phyloP scores from a whole-genome alignment of 1,140 invertebrate genomes.

The Drosophila bifasciata region DNA sequence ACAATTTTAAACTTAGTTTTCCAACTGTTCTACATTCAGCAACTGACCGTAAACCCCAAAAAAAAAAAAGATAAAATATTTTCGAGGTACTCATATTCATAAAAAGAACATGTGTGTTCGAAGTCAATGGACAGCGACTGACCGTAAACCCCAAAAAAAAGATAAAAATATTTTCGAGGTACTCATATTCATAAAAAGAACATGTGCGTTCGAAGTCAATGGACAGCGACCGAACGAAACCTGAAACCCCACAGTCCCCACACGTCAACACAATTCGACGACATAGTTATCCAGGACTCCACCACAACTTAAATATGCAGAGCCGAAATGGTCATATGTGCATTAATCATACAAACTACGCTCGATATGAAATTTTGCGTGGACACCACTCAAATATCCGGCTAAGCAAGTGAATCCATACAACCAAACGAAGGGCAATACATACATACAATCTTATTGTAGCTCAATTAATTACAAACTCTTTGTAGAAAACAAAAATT shows the following conservation, averaged over 20 bases:
- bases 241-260: conserved; percentile 61
- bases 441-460: conserved; percentile 64
- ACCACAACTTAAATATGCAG: conserved; percentile 63
- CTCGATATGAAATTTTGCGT: conserved; percentile 1
- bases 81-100: conserved; percentile 62
- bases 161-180: conserved; percentile 59
- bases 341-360: conserved; percentile 76
- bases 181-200: conserved; percentile 67
- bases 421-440: conserved; percentile 43
- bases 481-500: conserved; percentile 65
- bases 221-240: conserved; percentile 51
- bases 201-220: conserved; percentile 53
- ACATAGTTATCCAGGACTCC: conserved; percentile 50
- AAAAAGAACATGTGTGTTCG: conserved; percentile 67
- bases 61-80: conserved; percentile 63
- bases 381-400: conserved; percentile 72
- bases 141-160: conserved; percentile 54
- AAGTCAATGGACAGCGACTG: conserved; percentile 29
- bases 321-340: conserved; percentile 66
- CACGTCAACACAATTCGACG: conserved; percentile 52
- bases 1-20: conserved; percentile 32
- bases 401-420: conserved; percentile 77
- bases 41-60: conserved; percentile 37
- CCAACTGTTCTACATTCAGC: conserved; percentile 12
- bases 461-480: conserved; percentile 83